Evolutionary conservation across 2,888 invertebrate genomes (phyloP), one percentile per base, ranked within the genome.

Genomic region (Zaprionus lineosus): DNA sequence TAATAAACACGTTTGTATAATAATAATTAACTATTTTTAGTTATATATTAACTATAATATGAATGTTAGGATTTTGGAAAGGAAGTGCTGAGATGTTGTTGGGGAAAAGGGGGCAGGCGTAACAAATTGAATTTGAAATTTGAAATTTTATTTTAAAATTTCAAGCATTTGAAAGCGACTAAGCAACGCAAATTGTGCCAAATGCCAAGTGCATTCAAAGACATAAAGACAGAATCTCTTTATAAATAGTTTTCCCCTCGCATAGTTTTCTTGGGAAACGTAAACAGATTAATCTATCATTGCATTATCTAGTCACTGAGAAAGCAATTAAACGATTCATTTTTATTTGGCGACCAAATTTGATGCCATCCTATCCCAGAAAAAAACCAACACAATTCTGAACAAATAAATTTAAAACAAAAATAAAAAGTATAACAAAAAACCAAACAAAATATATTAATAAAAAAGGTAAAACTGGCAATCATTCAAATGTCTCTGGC

Each of bases 201-300:
- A 76, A 73, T 76, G 81, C 76, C 76, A 76, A 76, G 76, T 71
- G 77, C 81, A 76, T 63, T 62, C 28, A 48, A 57, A 69, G 60
- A 63, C 56, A 60, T 51, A 44, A 34, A 51, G 53, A 68, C 31
- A 48, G 31, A 64, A 31, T 24, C 14, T 39, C 29, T 58, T 65
- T n/a, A 69, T 56, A 55, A 58, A 70, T 69, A 60, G 60, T 56
- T 41, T n/a, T n/a, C n/a, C n/a, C n/a, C n/a, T n/a, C n/a, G n/a
- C 44, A 43, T 67, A 34, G 15, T 55, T 34, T 29, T 43, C 37
- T 34, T 39, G 55, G 52, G 41, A 51, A 70, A 64, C 47, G 71
- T 72, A 71, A 73, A 65, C 73, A 72, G 63, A 77, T 84, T 64
- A 77, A 71, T 79, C 76, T 76, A 83, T 79, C 79, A 79, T 47